Percentiles rank a stretch among this genome's conserved stretches.
Conservation (phyloP, 2,888 invertebrate genomes). For the Rhyacophila evoluta region DNA sequence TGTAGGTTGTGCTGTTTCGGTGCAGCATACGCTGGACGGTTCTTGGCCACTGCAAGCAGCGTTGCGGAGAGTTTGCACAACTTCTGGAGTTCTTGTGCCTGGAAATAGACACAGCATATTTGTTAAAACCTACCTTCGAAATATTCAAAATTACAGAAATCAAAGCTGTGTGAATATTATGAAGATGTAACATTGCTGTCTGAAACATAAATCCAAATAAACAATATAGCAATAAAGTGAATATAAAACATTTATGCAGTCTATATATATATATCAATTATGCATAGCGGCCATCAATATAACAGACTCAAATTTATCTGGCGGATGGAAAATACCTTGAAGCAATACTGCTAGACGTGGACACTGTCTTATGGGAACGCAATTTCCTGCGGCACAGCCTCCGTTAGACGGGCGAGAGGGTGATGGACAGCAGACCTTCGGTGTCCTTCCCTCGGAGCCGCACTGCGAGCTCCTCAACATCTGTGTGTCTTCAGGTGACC, state of each 20-base stretch:
- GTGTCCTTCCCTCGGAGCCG: slow-evolving; percentile 26
- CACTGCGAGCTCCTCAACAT: slow-evolving; percentile 44
- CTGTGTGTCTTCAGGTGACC: slow-evolving; percentile 27
- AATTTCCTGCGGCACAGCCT: slow-evolving; percentile 28
- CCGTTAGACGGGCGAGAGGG: not conserved
- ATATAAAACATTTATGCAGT: too few species aligned
- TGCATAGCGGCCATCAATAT: too few species aligned
- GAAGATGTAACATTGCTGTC: too few species aligned
- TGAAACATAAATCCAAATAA: too few species aligned
- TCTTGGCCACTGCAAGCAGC: slow-evolving; percentile 58
- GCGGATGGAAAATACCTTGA: not conserved
- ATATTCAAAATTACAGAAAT: too few species aligned
- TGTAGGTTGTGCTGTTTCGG: slow-evolving; percentile 26
- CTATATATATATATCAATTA: too few species aligned
- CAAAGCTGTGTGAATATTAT: too few species aligned
- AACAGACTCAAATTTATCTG: too few species aligned
- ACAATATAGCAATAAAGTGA: too few species aligned
- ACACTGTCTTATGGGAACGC: not conserved
- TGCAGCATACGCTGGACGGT: slow-evolving; percentile 62
- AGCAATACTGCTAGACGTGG: slow-evolving; percentile 17
- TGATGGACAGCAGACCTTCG: slow-evolving; percentile 57
- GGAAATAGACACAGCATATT: too few species aligned
- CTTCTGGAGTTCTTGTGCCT: slow-evolving; percentile 12
- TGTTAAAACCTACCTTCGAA: too few species aligned
- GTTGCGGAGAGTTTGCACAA: slow-evolving; percentile 47